Percentiles rank a stretch among this genome's conserved stretches.
Evolutionary conservation across 2,888 invertebrate species (phyloP).

Genomic region (Theretra japonica): DNA sequence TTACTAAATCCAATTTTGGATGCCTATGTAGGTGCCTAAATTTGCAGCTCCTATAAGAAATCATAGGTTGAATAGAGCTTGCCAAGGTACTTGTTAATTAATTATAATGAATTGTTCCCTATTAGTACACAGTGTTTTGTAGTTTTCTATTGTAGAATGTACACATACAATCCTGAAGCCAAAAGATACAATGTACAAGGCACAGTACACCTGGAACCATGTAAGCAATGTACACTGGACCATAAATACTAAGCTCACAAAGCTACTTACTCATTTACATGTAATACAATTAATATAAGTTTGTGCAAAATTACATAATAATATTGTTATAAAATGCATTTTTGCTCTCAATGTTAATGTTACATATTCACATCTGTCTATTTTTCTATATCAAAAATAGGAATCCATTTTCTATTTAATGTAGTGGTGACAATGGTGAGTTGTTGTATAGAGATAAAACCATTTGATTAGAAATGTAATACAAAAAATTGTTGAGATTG

Average conservation of each 20-base stretch:
- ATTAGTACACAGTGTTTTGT: conserved; percentile 44
- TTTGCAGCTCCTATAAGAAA: background rate
- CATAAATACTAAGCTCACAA: conserved; percentile 50
- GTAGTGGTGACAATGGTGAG: conserved; percentile 55
- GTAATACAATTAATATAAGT: conserved; percentile 28
- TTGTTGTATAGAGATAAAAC: conserved; percentile 70
- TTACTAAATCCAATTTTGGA: background rate
- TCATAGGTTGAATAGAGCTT: conserved; percentile 61
- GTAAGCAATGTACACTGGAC: conserved; percentile 57
- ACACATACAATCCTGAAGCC: conserved; percentile 8
- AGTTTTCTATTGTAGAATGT: conserved; percentile 26
- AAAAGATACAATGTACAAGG: conserved; percentile 5
- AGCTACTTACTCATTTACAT: conserved; percentile 39
- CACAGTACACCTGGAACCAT: conserved; percentile 37
- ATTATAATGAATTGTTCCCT: conserved; percentile 73
- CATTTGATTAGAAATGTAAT: conserved; percentile 68
- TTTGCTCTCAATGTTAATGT: conserved; percentile 68
- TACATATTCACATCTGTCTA: conserved; percentile 71
- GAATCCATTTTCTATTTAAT: conserved; percentile 65
- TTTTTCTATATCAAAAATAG: conserved; percentile 74
- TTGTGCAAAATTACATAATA: conserved; percentile 27
- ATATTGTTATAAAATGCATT: conserved; percentile 38
- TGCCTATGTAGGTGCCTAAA: conserved; percentile 13
- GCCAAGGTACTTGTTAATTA: conserved; percentile 73
- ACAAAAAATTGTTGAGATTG: conserved; percentile 83